Evolutionary conservation across 2,113 vertebrate species (phyloP).

Genomic region (Stegastes partitus): DNA sequence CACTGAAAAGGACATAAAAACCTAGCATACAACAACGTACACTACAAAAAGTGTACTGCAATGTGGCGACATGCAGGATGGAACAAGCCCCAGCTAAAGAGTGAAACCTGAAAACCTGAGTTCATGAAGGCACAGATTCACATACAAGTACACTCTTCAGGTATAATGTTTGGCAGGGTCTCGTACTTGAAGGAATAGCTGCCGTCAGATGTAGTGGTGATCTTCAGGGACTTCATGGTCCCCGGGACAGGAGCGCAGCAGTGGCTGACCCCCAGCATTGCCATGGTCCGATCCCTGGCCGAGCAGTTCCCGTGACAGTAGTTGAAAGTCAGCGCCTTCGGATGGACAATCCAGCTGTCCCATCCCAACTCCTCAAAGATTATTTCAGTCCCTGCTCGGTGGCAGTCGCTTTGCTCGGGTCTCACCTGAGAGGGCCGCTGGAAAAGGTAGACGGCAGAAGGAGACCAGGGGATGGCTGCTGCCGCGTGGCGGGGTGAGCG

Average conservation of each 20-base stretch:
- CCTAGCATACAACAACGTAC: too few species aligned
- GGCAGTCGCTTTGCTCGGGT: conserved; percentile 83
- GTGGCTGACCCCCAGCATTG: conserved; percentile 84
- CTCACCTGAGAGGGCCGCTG: conserved; percentile 85
- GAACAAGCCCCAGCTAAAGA: too few species aligned
- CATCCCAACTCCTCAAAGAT: conserved; percentile 94
- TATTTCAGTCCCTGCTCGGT: conserved; percentile 88
- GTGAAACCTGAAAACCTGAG: too few species aligned
- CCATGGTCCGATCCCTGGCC: conserved; percentile 70
- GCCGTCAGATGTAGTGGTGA: conserved; percentile 93
- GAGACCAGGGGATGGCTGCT: conserved; percentile 87
- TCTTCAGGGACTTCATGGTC: conserved; percentile 90
- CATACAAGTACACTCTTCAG: conserved; percentile 92
- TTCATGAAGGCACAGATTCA: conserved; percentile 59
- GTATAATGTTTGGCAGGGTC: conserved; percentile 92
- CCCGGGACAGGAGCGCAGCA: conserved; percentile 92
- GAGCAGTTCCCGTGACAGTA: conserved; percentile 93
- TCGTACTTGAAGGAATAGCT: conserved; percentile 94
- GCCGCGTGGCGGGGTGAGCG: conserved; percentile 80
- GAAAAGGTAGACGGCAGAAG: conserved; percentile 83
- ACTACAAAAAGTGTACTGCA: too few species aligned
- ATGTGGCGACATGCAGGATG: too few species aligned
- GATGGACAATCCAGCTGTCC: conserved; percentile 94
- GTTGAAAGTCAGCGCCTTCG: conserved; percentile 90
- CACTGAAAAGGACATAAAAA: too few species aligned